Base-by-base conservation (phyloP, 2,113 vertebrate species). In the Archocentrus centrarchus region DNA sequence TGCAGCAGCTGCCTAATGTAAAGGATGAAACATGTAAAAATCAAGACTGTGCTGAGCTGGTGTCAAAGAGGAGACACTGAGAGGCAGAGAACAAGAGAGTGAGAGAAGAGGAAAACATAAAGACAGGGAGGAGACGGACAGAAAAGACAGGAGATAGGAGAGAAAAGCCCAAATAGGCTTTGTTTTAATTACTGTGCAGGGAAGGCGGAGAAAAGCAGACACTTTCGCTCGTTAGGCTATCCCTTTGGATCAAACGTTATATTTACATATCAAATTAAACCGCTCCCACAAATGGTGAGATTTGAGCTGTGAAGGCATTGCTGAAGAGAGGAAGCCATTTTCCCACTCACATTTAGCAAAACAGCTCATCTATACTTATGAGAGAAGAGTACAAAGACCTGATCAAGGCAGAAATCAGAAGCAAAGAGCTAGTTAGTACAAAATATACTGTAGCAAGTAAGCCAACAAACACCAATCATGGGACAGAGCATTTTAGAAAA, bases 241-340 rank as follows among this genome's bases (percentile, higher is more conserved):
- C 91, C 90, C 96, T 96, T 96, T 96, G 96, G 96, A 97, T 96
- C 97, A 97, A 97, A 96, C 95, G 91, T 91, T 94, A 94, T 97
- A 98, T 98, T 99, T 98, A 97, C 98, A 98, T 98, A 97, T 97
- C 96, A 96, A 97, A 98, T 98, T 97, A 97, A 96, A 97, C 96
- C 95, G 96, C 96, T 97, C 95, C 96, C 95, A 91, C 82, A 96
- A 97, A 97, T 93, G 93, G 94, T 93, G 91, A 97, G 96, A 97
- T 97, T 96, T 97, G 97, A 97, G 95, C 94, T 94, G 95, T 94
- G 94, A 96, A 94, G 94, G 63, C 87, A 94, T 53, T 27, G 80
- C 89, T 98, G 98, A 98, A 97, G 97, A 98, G 97, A 95, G 93
- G 95, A 96, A 96, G 96, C 95, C 96, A 96, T 96, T 88, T 84